Conservation (phyloP, 2,113 vertebrate species). For the Brachyistius frenatus region DNA sequence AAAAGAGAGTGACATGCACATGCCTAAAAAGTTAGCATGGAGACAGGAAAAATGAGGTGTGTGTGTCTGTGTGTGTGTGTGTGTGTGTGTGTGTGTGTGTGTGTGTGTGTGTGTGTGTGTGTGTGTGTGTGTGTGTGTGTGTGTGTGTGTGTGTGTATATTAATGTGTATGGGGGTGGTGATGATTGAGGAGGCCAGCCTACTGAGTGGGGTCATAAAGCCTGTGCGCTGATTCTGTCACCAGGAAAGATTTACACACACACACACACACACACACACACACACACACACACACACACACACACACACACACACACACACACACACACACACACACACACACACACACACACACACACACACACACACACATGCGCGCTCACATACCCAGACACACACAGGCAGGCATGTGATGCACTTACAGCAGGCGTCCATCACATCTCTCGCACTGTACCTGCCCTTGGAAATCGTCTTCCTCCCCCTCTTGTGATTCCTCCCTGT, state of each 20-base stretch:
- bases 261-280: conserved; percentile 28
- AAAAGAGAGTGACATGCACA: not conserved
- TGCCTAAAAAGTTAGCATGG: not conserved
- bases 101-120: not conserved
- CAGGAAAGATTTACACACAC: conserved; percentile 71
- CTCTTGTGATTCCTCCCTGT: conserved; percentile 47
- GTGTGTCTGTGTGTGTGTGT: not conserved
- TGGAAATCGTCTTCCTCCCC: conserved; percentile 47
- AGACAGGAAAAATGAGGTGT: conserved; percentile 7
- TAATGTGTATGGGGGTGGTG: conserved; percentile 30
- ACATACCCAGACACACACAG: conserved; percentile 25
- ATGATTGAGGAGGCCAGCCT: conserved; percentile 69
- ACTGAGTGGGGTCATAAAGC: conserved; percentile 74
- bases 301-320: not conserved
- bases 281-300: conserved; percentile 33
- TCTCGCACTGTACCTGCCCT: conserved; percentile 63
- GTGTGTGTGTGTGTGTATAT: not conserved
- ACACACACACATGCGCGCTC: not conserved
- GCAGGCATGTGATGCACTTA: conserved; percentile 40
- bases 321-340: conserved; percentile 13
- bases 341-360: conserved; percentile 41
- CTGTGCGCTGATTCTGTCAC: conserved; percentile 81
- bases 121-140: not conserved
- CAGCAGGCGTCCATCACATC: conserved; percentile 69
- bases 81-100: not conserved